Evolutionary conservation across 23 tunicate genomes (phyloP), one percentile per base, ranked within the genome.

Genomic region (Ciona savignyi): DNA sequence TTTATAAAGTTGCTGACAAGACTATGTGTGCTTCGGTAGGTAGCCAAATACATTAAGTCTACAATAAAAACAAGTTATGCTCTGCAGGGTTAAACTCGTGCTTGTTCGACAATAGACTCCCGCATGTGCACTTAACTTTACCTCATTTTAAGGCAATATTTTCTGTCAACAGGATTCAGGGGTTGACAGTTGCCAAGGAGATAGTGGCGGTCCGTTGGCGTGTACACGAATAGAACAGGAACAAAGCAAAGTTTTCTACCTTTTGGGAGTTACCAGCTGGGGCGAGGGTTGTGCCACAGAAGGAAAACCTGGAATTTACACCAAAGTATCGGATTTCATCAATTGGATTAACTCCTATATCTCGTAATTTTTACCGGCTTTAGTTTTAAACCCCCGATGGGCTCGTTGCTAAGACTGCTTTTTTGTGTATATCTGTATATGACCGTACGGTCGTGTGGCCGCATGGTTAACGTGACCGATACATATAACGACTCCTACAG

Each of bases 261-360:
- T 88, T 9, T 88, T 87, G 96, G 96, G 96, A 4, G 67, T 88
- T 4, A 88, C 96, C 27, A 88, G 96, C 34, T 88, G 96, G 96
- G 96, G 96, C 1, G 87, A 88, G 27, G 83, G 87, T 21, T 88
- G 96, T 66, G 96, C 83, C 22, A 33, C 62, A 19, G 35, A 26
- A 62, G 27, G 24, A 23, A 81, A 82, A 30, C 96, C 96, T 25
- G 96, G 96, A 25, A 71, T 88, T 62, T 88, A 81, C 71, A 82
- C 96, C 22, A 72, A 78, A 65, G 96, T 88, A 25, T 56, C 67
- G 0, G 75, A 77, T 25, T 88, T 62, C 66, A 4, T 88, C 0
- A 67, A 73, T n/a, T 88, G 87, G 87, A 88, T 88, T 33, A 60
- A 70, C 26, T 20, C n/a, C n/a, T 51, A 51, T 51, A 21, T n/a